Conservation (phyloP, 2,888 invertebrate genomes). For the Chelonus formosanus region DNA sequence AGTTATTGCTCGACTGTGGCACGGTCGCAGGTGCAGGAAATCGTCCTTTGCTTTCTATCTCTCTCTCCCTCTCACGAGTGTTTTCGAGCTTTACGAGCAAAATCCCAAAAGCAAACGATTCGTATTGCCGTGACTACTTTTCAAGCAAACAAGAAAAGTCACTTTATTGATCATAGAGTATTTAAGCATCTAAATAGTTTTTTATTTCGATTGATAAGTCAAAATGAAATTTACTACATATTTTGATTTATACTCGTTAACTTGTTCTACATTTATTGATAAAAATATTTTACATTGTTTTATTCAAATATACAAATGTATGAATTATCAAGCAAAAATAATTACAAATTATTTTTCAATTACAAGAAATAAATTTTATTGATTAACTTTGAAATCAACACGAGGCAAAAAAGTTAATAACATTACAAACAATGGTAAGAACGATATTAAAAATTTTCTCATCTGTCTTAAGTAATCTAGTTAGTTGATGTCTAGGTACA, state of each 20-base stretch:
- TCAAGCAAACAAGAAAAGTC: conserved; percentile 21
- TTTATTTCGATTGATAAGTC: too few relatives aligned
- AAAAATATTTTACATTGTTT: too few relatives aligned
- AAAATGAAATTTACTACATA: too few relatives aligned
- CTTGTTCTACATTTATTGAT: too few relatives aligned
- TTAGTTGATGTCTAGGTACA: conserved; percentile 17
- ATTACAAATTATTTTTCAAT: too few relatives aligned
- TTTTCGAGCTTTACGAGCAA: conserved; percentile 29
- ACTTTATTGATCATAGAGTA: conserved; percentile 3
- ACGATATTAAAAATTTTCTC: conserved; percentile 19
- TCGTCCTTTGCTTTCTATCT: conserved; percentile 31
- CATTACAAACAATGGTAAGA: conserved; percentile 20
- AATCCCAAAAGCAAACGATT: conserved; percentile 28
- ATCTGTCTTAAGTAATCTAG: conserved; percentile 29
- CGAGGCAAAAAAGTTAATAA: not conserved
- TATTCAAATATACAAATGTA: too few relatives aligned
- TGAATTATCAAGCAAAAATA: too few relatives aligned
- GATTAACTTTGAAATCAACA: too few relatives aligned
- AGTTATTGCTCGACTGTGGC: conserved; percentile 41
- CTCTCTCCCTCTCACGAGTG: conserved; percentile 20
- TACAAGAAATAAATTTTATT: too few relatives aligned
- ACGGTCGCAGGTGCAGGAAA: conserved; percentile 41
- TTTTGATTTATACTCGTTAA: too few relatives aligned
- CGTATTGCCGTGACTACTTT: conserved; percentile 12
- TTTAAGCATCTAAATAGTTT: too few relatives aligned